Percentiles rank a stretch among this genome's conserved stretches.
Conservation (phyloP, 1,140 invertebrate species). For the Magallana gigas region DNA sequence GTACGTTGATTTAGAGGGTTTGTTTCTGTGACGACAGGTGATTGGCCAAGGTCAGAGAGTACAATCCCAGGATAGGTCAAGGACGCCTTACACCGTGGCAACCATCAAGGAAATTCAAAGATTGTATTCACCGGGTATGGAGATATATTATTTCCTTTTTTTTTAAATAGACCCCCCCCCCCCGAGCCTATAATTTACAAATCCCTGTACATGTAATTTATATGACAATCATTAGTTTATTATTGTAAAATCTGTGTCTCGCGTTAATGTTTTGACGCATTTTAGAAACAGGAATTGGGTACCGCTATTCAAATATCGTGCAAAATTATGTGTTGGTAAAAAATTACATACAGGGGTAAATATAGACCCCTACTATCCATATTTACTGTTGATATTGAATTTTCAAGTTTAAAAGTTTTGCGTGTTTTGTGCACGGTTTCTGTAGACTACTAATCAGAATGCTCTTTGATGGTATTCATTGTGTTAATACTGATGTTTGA, state of each 20-base stretch:
- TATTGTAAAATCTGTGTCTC: too few species aligned
- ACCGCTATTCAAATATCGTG: too few species aligned
- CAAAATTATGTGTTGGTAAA: neutral
- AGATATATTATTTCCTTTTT: neutral
- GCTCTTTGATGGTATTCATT: neutral
- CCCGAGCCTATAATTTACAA: too few species aligned
- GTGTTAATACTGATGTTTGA: neutral
- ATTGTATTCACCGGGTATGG: neutral
- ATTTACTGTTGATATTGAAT: neutral
- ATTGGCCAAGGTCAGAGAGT: neutral
- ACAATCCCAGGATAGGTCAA: neutral
- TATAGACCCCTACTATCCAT: too few species aligned
- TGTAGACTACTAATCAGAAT: neutral
- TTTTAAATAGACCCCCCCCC: too few species aligned
- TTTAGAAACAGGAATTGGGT: too few species aligned
- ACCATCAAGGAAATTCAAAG: constrained; percentile 21
- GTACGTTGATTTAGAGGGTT: neutral
- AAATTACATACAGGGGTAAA: neutral
- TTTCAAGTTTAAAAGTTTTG: neutral
- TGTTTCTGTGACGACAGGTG: neutral
- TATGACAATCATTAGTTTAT: too few species aligned
- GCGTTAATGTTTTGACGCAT: too few species aligned
- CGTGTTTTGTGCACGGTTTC: neutral
- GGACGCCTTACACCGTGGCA: neutral
- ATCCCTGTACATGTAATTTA: too few species aligned